A percentile compares a stretch with the other conserved stretches of the same genome.
Conservation (phyloP, 2,797 vertebrate species). For the Mus minutoides region DNA sequence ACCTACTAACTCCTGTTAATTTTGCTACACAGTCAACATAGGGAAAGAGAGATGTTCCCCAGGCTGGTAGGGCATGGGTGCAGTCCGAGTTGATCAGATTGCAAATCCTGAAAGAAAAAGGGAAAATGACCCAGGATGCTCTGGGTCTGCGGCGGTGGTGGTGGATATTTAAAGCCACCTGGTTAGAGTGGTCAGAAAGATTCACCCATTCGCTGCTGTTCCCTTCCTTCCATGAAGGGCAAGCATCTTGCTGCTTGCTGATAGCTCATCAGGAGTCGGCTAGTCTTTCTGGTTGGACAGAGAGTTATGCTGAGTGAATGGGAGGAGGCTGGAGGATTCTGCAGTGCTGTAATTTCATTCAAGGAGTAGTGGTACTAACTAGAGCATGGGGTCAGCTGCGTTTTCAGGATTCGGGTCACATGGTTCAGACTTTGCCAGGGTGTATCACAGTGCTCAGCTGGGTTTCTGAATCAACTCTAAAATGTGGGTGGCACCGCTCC, state of each 20-base stretch:
- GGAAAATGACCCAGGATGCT: neutral
- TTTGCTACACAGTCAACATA: constrained; percentile 47
- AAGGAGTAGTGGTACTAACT: neutral
- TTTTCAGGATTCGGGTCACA: neutral
- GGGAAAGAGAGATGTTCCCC: neutral
- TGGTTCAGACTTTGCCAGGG: neutral
- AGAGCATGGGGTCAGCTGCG: neutral
- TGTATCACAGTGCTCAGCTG: neutral
- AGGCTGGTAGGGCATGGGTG: neutral
- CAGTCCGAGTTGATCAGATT: neutral
- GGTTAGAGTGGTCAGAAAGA: constrained; percentile 4
- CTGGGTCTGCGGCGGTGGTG: neutral
- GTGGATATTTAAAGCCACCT: constrained; percentile 37
- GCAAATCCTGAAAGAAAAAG: constrained; percentile 19
- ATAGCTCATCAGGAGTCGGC: neutral
- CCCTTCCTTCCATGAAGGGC: neutral
- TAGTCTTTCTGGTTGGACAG: neutral
- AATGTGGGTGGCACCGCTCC: neutral
- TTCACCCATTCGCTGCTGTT: neutral
- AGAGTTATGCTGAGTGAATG: neutral
- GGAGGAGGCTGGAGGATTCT: neutral
- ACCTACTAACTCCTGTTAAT: constrained; percentile 81
- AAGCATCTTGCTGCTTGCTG: constrained; percentile 31
- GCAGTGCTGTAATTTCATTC: neutral
- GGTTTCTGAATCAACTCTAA: constrained; percentile 7